phyloP scores from a whole-genome alignment of 2,888 invertebrate species.

The Dusona sp. region DNA sequence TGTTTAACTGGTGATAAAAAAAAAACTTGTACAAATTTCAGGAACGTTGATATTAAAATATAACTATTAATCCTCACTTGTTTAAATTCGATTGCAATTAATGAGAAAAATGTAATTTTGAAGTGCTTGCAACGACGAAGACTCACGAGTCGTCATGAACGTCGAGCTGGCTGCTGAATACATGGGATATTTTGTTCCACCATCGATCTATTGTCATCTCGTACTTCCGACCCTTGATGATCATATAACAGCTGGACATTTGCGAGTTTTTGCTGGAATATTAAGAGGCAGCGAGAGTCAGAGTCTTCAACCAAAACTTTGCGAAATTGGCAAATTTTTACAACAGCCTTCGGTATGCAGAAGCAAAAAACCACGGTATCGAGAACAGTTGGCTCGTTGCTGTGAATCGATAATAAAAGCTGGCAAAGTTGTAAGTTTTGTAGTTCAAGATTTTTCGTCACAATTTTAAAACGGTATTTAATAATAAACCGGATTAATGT shows the following conservation, averaged over 20 bases:
- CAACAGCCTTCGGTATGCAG: slow-evolving; percentile 87
- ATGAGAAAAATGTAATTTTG: slow-evolving; percentile 57
- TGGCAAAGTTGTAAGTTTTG: slow-evolving; percentile 84
- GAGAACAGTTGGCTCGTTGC: slow-evolving; percentile 87
- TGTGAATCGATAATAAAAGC: slow-evolving; percentile 86
- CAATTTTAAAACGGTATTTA: neutral
- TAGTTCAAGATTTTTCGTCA: neutral
- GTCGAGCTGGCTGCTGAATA: slow-evolving; percentile 89
- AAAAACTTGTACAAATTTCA: neutral
- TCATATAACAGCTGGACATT: slow-evolving; percentile 85
- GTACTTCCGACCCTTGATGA: slow-evolving; percentile 88
- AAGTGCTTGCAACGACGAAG: slow-evolving; percentile 89
- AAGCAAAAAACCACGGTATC: slow-evolving; percentile 87
- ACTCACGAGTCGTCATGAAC: slow-evolving; percentile 87
- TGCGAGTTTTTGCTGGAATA: slow-evolving; percentile 88
- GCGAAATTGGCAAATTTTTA: slow-evolving; percentile 87
- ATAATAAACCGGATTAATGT: too few relatives aligned
- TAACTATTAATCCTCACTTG: neutral
- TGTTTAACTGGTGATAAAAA: neutral
- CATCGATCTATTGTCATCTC: slow-evolving; percentile 89
- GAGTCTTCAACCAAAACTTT: slow-evolving; percentile 85
- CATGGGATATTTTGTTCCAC: slow-evolving; percentile 91
- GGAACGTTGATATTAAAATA: neutral
- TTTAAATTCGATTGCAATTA: neutral
- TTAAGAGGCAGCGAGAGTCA: slow-evolving; percentile 87